phyloP scores from a whole-genome alignment of 2,797 vertebrate genomes.

The Chelmon rostratus region DNA sequence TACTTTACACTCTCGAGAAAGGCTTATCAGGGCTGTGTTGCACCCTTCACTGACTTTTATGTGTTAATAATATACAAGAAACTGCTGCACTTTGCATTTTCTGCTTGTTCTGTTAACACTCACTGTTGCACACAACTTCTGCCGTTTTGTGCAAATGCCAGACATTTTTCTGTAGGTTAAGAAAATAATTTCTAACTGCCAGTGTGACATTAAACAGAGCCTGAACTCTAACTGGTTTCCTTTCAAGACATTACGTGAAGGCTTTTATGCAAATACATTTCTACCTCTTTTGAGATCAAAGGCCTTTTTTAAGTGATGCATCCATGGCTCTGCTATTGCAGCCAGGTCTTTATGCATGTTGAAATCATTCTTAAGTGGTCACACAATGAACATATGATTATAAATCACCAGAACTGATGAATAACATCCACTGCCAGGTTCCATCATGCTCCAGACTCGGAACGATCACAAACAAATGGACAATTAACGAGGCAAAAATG shows the following conservation, averaged over 20 bases:
- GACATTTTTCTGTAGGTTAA: slow-evolving; percentile 12
- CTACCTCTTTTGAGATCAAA: background rate
- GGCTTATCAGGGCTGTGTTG: slow-evolving; percentile 31
- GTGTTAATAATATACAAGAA: slow-evolving; percentile 14
- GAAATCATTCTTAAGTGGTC: background rate
- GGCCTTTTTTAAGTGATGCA: background rate
- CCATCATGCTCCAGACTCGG: background rate
- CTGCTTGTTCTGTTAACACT: slow-evolving; percentile 21
- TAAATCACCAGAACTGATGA: background rate
- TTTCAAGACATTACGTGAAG: background rate
- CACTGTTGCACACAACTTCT: background rate
- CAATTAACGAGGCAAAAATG: background rate
- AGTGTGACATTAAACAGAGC: slow-evolving; percentile 16
- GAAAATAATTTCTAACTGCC: background rate
- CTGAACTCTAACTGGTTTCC: background rate
- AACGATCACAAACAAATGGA: slow-evolving; percentile 15
- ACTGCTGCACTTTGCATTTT: slow-evolving; percentile 21
- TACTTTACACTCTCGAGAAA: background rate
- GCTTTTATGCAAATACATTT: background rate
- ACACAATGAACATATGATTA: background rate
- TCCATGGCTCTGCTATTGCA: background rate
- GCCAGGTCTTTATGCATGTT: background rate
- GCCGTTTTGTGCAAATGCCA: slow-evolving; percentile 21
- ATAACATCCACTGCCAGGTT: background rate
- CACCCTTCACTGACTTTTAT: slow-evolving; percentile 25